These are phyloP conservation scores for Dromius quadrimaculatus DNA, from an alignment of 2,888 invertebrate species.

Conservation along the genomic window DNA sequence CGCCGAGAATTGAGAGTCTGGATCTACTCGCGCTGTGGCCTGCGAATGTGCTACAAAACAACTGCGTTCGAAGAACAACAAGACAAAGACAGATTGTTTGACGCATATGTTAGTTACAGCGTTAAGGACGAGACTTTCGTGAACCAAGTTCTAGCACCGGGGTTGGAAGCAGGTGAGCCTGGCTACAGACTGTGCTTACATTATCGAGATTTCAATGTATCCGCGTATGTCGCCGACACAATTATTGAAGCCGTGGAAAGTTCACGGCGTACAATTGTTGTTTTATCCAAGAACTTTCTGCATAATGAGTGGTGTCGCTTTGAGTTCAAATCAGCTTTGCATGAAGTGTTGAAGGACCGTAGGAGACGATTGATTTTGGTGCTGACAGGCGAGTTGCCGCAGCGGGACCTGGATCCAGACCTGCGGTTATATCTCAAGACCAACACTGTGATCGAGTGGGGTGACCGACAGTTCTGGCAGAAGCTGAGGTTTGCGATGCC, in stretches of 20 bases:
- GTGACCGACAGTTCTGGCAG: conserved; percentile 97
- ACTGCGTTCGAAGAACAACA: conserved; percentile 84
- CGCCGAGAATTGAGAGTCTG: conserved; percentile 85
- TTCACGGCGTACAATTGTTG: conserved; percentile 88
- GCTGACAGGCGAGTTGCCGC: conserved; percentile 89
- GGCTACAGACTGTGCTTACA: conserved; percentile 91
- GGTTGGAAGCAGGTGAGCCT: conserved; percentile 84
- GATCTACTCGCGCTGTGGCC: conserved; percentile 87
- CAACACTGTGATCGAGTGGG: conserved; percentile 93
- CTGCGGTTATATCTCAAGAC: conserved; percentile 90
- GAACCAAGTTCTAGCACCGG: conserved; percentile 87
- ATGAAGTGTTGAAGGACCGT: conserved; percentile 89
- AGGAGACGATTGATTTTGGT: conserved; percentile 90
- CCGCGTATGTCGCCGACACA: conserved; percentile 90
- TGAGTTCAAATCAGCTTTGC: conserved; percentile 94
- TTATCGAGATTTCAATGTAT: conserved; percentile 91
- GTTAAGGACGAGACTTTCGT: conserved; percentile 94
- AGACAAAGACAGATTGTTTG: conserved; percentile 88
- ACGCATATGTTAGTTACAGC: conserved; percentile 96
- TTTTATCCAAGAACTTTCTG: conserved; percentile 92
- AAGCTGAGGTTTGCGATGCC: conserved; percentile 93
- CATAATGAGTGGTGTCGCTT: conserved; percentile 96
- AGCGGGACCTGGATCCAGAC: conserved; percentile 90
- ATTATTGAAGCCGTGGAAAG: conserved; percentile 93
- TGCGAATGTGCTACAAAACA: conserved; percentile 88